These are phyloP conservation scores for Halictus quadricinctus DNA, from an alignment of 2,888 invertebrate species.

Conservation along the genomic window DNA sequence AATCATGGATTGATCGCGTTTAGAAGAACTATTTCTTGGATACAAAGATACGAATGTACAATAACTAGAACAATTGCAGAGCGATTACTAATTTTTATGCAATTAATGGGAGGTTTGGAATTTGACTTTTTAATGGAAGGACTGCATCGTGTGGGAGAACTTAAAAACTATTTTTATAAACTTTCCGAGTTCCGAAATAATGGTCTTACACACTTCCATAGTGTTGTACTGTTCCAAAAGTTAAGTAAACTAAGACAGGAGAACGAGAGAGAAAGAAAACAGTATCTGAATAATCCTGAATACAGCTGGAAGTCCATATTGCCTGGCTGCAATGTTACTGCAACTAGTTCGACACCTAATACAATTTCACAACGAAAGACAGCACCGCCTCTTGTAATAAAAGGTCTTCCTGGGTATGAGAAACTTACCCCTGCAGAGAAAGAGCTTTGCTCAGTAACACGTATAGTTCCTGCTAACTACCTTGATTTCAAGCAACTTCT, in stretches of 20 bases:
- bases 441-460: conserved; percentile 89
- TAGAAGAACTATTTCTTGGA: conserved; percentile 87
- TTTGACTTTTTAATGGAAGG: conserved; percentile 92
- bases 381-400: conserved; percentile 86
- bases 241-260: conserved; percentile 86
- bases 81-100: conserved; percentile 89
- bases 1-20: conserved; percentile 91
- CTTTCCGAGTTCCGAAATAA: conserved; percentile 87
- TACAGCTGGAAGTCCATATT: conserved; percentile 75
- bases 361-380: conserved; percentile 72
- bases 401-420: conserved; percentile 91
- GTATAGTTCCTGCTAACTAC: conserved; percentile 91
- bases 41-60: conserved; percentile 88
- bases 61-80: conserved; percentile 85
- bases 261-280: conserved; percentile 83
- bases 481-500: conserved; percentile 90
- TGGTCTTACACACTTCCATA: conserved; percentile 87
- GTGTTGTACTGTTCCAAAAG: conserved; percentile 86
- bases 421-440: conserved; percentile 88
- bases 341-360: conserved; percentile 63
- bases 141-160: conserved; percentile 87
- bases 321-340: conserved; percentile 60
- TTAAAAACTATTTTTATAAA: conserved; percentile 86
- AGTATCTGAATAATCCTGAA: conserved; percentile 77
- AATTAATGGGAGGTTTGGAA: conserved; percentile 88